phyloP scores from a whole-genome alignment of 2,888 invertebrate species.

The Sphaerophoria rueppellii region DNA sequence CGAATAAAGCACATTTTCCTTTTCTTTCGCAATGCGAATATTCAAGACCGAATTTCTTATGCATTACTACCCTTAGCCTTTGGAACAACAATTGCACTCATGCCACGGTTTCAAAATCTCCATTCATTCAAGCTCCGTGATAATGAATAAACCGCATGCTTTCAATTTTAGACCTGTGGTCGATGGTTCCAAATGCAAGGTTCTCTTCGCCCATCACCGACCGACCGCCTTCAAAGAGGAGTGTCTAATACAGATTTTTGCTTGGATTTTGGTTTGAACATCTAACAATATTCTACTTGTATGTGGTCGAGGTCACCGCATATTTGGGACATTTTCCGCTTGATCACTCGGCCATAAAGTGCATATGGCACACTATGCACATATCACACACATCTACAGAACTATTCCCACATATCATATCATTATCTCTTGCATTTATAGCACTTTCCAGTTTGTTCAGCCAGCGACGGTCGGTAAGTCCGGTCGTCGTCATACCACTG shows the following conservation, averaged over 20 bases:
- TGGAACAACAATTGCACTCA: neutral
- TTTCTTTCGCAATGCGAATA: neutral
- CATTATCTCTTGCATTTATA: constrained; percentile 32
- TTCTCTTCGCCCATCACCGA: neutral
- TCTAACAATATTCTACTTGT: constrained; percentile 70
- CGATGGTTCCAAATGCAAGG: constrained; percentile 38
- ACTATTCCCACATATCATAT: constrained; percentile 44
- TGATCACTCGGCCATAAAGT: constrained; percentile 72
- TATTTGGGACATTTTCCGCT: constrained; percentile 72
- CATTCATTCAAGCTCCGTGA: constrained; percentile 45
- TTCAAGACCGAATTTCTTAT: neutral
- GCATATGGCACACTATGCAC: constrained; percentile 62
- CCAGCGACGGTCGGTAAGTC: constrained; percentile 6
- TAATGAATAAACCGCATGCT: constrained; percentile 72
- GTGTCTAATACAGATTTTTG: constrained; percentile 69
- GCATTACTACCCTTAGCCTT: neutral
- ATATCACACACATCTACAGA: neutral
- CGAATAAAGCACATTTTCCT: neutral
- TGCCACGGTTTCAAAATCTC: neutral
- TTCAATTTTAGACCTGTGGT: constrained; percentile 68
- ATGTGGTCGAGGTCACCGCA: constrained; percentile 65
- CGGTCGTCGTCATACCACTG: neutral
- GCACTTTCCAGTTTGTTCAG: neutral
- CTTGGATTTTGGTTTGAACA: constrained; percentile 56
- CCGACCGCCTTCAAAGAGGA: constrained; percentile 22